Conservation (phyloP, 2,888 invertebrate genomes). For the Dryococelus australis region DNA sequence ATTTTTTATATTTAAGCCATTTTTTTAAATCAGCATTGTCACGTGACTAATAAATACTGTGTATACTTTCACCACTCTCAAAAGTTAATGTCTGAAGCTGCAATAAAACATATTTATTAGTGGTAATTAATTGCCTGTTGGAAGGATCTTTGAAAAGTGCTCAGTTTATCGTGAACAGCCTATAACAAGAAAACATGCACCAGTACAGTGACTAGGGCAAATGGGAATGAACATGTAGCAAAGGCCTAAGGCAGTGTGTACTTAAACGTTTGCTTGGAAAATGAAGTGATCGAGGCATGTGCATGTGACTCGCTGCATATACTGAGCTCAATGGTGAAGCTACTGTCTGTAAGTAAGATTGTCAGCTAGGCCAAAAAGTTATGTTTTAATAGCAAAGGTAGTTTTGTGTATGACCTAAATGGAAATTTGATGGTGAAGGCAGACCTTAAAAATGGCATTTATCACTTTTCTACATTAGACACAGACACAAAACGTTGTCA, state of each 20-base stretch:
- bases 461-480: too few relatives aligned
- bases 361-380: neutral
- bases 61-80: too few relatives aligned
- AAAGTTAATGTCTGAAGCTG: too few relatives aligned
- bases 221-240: neutral
- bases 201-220: neutral
- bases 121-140: too few relatives aligned
- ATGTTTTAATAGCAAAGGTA: neutral
- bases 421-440: neutral
- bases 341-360: neutral
- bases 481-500: neutral
- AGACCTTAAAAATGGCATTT: too few relatives aligned
- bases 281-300: neutral
- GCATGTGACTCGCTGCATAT: neutral
- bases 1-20: too few relatives aligned
- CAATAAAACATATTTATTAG: too few relatives aligned
- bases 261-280: neutral
- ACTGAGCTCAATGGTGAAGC: neutral
- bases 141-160: too few relatives aligned
- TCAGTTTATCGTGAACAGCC: neutral
- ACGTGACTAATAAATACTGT: neutral
- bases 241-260: neutral
- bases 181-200: neutral
- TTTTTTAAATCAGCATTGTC: too few relatives aligned
- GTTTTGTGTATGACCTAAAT: neutral